Conservation (phyloP, 1,140 invertebrate species). For the Drosophila watanabei region DNA sequence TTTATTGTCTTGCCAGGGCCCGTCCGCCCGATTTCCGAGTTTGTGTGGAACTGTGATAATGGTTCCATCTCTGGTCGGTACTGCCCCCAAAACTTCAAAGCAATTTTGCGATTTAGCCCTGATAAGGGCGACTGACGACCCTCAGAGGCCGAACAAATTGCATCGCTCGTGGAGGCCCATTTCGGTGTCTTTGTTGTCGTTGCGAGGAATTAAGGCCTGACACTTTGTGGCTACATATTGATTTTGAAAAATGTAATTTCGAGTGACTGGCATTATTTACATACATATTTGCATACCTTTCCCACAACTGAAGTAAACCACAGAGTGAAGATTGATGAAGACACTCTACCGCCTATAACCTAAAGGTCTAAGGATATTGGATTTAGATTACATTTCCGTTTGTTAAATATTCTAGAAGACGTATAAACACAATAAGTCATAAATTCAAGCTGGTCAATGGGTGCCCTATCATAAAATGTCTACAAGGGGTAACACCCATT, state of each 20-base stretch:
- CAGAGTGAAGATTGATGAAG: too few species aligned
- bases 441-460: too few species aligned
- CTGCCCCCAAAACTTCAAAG: slow-evolving; percentile 31
- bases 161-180: not conserved
- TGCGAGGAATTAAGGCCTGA: not conserved
- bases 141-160: slow-evolving; percentile 20
- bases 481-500: too few species aligned
- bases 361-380: too few species aligned
- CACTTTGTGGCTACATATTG: slow-evolving; percentile 9
- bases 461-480: too few species aligned
- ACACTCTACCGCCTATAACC: too few species aligned
- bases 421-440: too few species aligned
- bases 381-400: too few species aligned
- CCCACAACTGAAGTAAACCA: not conserved
- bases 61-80: not conserved
- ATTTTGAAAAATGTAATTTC: not conserved
- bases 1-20: slow-evolving; percentile 37
- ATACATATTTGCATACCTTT: not conserved
- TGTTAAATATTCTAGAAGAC: too few species aligned
- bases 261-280: not conserved
- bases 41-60: slow-evolving; percentile 11
- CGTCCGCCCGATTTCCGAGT: slow-evolving; percentile 22
- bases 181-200: not conserved
- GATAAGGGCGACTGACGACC: slow-evolving; percentile 16
- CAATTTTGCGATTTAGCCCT: slow-evolving; percentile 18